A percentile compares a stretch with the other conserved stretches of the same genome.
Evolutionary conservation across 2,888 invertebrate species (phyloP).

Genomic region (Andrena marginata): DNA sequence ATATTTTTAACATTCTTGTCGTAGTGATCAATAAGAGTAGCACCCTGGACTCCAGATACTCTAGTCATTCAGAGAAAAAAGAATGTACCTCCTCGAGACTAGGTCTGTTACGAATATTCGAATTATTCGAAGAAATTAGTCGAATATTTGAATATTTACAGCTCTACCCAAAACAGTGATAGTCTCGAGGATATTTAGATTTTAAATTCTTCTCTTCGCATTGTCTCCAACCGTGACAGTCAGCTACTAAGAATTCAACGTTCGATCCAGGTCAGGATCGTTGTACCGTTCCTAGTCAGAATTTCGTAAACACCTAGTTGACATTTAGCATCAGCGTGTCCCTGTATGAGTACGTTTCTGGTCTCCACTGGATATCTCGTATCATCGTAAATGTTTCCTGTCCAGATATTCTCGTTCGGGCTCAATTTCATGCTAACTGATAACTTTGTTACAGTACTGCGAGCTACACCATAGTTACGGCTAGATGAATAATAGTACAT

Average conservation of each 20-base stretch:
- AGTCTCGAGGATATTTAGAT: not conserved
- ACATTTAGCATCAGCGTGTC: not conserved
- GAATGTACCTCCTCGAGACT: too few relatives aligned
- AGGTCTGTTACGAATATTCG: too few relatives aligned
- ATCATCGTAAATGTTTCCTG: not conserved
- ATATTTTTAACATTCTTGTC: too few relatives aligned
- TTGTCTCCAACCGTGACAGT: not conserved
- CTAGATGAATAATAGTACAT: too few relatives aligned
- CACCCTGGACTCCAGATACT: too few relatives aligned
- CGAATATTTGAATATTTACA: too few relatives aligned
- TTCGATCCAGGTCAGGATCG: constrained; percentile 4
- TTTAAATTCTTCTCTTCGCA: not conserved
- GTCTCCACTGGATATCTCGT: not conserved
- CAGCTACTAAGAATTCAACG: not conserved
- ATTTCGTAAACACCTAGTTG: constrained; percentile 6
- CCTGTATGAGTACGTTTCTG: not conserved
- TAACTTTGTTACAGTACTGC: not conserved
- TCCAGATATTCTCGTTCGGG: not conserved
- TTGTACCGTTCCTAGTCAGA: not conserved
- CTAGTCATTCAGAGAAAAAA: too few relatives aligned
- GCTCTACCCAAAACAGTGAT: too few relatives aligned
- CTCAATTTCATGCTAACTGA: not conserved
- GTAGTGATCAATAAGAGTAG: too few relatives aligned
- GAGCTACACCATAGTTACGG: not conserved
- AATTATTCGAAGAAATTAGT: too few relatives aligned